phyloP scores from a whole-genome alignment of 2,797 vertebrate species.

The Etheostoma nigrum region DNA sequence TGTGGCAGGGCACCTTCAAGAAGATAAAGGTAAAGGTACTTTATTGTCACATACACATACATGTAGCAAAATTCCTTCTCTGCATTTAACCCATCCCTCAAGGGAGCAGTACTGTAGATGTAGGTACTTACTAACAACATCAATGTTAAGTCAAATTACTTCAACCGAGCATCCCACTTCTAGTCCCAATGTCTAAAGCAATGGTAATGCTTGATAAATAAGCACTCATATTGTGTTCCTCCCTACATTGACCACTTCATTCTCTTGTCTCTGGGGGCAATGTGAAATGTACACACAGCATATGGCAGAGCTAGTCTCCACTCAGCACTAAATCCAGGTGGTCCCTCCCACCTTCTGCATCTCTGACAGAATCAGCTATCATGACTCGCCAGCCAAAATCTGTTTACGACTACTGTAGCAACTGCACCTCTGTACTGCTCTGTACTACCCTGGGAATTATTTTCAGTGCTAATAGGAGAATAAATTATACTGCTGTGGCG shows the following conservation, averaged over 20 bases:
- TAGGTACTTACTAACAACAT: not conserved
- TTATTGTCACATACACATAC: no score
- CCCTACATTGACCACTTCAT: slow-evolving; percentile 40
- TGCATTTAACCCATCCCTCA: no score
- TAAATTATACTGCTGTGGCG: slow-evolving; percentile 60
- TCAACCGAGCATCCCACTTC: slow-evolving; percentile 8
- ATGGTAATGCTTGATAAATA: slow-evolving; percentile 32
- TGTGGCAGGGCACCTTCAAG: no score
- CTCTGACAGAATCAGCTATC: slow-evolving; percentile 58
- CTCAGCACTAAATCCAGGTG: slow-evolving; percentile 69
- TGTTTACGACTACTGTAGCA: slow-evolving; percentile 66
- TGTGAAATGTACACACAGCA: slow-evolving; percentile 79
- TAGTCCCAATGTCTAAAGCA: slow-evolving; percentile 13
- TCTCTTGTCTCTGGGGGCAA: slow-evolving; percentile 57
- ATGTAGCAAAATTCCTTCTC: no score
- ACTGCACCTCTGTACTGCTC: slow-evolving; percentile 44
- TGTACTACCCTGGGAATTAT: slow-evolving; percentile 41
- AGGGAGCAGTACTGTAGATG: not conserved
- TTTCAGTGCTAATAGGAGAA: slow-evolving; percentile 53
- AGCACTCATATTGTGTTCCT: slow-evolving; percentile 25
- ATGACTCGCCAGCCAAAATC: slow-evolving; percentile 60
- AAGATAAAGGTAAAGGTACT: no score
- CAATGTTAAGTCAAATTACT: not conserved
- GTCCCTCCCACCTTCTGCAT: slow-evolving; percentile 39
- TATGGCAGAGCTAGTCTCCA: slow-evolving; percentile 73